phyloP scores from a whole-genome alignment of 2,113 vertebrate genomes.

The Podiceps cristatus region DNA sequence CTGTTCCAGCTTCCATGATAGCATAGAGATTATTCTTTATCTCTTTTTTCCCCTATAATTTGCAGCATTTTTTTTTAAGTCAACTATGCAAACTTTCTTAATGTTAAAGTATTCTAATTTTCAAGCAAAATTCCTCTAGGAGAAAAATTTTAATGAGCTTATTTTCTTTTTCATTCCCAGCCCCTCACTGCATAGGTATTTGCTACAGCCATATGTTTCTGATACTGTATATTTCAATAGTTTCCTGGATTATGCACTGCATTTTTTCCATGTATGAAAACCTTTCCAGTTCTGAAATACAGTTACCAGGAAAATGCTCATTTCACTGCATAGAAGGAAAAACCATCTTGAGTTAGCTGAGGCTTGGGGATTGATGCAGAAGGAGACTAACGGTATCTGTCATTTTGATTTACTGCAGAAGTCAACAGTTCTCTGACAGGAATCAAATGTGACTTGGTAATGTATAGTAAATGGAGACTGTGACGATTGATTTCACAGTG shows the following conservation, averaged over 20 bases:
- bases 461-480: conserved; percentile 62
- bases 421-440: conserved; percentile 53
- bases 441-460: conserved; percentile 70
- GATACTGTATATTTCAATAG: conserved; percentile 64
- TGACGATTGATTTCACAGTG: conserved; percentile 76
- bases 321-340: conserved; percentile 22
- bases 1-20: neutral
- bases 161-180: conserved; percentile 36
- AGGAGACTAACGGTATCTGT: conserved; percentile 37
- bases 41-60: neutral
- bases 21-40: neutral
- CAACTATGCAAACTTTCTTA: neutral
- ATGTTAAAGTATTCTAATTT: conserved; percentile 16
- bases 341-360: conserved; percentile 29
- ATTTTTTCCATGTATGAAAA: conserved; percentile 55
- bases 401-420: conserved; percentile 68
- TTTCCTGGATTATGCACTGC: conserved; percentile 67
- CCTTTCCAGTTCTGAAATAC: conserved; percentile 62
- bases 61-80: neutral
- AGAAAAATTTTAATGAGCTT: neutral
- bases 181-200: conserved; percentile 56
- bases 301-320: conserved; percentile 56
- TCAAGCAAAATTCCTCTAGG: neutral
- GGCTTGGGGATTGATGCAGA: neutral
- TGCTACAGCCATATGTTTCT: conserved; percentile 69